Percentiles rank a stretch among this genome's conserved stretches.
phyloP scores from a whole-genome alignment of 2,888 invertebrate species.

The Oeneis ivallda region DNA sequence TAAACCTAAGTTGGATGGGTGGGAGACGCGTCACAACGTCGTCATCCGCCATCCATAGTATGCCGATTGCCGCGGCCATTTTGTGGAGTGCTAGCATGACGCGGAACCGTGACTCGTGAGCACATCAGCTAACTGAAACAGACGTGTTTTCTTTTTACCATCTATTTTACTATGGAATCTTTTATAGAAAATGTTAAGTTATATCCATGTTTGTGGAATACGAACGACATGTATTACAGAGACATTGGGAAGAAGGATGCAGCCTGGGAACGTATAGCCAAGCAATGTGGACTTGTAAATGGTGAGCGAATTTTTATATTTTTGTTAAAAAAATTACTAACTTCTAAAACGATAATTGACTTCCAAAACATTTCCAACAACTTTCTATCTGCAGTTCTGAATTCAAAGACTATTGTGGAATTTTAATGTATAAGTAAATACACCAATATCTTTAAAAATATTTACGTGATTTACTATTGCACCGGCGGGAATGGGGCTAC shows the following conservation, averaged over 20 bases:
- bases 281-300: conserved; percentile 40
- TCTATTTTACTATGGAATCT: conserved; percentile 35
- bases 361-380: too few species aligned
- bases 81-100: neutral
- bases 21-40: neutral
- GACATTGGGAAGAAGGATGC: conserved; percentile 40
- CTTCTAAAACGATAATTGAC: neutral
- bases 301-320: conserved; percentile 34
- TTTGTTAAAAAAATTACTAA: conserved; percentile 1
- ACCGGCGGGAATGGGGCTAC: too few species aligned
- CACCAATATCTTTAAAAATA: too few species aligned
- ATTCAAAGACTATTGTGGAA: too few species aligned
- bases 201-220: conserved; percentile 43
- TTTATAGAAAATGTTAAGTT: conserved; percentile 43
- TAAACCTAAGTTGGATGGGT: neutral
- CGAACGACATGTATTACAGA: conserved; percentile 40
- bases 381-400: too few species aligned
- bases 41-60: neutral
- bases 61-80: neutral
- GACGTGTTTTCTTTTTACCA: neutral
- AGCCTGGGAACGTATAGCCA: conserved; percentile 42
- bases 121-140: neutral
- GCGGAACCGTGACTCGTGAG: neutral
- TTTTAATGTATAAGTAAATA: too few species aligned
- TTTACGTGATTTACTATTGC: too few species aligned